Conservation (phyloP, 2,113 vertebrate species). For the Beaufortia kweichowensis region DNA sequence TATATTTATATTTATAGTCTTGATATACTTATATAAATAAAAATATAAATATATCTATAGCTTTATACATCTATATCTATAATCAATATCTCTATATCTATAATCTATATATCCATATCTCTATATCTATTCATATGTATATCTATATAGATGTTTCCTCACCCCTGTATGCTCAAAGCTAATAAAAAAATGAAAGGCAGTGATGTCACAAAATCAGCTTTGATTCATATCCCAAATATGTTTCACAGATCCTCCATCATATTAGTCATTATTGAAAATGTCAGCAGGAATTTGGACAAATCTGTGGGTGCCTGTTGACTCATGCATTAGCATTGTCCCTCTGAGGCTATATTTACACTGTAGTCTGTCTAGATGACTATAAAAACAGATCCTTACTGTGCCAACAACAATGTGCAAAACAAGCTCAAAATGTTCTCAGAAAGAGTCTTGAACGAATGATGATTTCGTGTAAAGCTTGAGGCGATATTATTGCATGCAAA, state of each 20-base stretch:
- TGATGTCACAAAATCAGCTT: conserved; percentile 24
- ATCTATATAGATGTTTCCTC: too few species aligned
- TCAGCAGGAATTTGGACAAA: conserved; percentile 45
- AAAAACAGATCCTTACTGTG: conserved; percentile 17
- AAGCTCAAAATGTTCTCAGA: conserved; percentile 1
- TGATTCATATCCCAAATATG: conserved; percentile 32
- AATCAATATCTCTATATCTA: too few species aligned
- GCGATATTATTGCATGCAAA: not conserved
- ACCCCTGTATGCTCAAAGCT: not conserved
- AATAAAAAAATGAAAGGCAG: conserved; percentile 14
- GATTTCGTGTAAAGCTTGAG: not conserved
- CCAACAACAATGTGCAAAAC: conserved; percentile 21
- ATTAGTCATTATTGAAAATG: conserved; percentile 44
- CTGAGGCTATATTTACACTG: conserved; percentile 30
- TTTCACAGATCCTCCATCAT: conserved; percentile 34
- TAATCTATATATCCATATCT: too few species aligned
- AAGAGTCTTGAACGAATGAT: not conserved
- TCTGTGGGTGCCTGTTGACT: conserved; percentile 49
- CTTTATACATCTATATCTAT: too few species aligned
- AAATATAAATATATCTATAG: too few species aligned
- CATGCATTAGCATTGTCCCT: conserved; percentile 38
- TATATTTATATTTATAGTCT: too few species aligned
- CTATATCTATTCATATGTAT: too few species aligned
- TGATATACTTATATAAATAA: too few species aligned
- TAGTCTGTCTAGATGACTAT: conserved; percentile 24